Base-by-base conservation (phyloP, 2,888 invertebrate species). In the Ceramica pisi region DNA sequence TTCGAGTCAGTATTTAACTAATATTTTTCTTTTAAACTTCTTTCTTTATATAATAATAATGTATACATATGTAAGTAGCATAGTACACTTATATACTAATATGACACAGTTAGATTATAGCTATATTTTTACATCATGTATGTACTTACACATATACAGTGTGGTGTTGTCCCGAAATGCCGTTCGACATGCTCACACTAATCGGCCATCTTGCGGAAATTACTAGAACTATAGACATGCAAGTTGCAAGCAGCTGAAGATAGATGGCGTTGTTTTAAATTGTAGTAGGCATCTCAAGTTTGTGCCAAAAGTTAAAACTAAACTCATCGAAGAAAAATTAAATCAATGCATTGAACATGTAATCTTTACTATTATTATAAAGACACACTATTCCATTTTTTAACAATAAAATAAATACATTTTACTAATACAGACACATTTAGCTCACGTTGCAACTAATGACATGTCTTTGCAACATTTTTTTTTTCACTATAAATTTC, bases 61-160 rank as follows among this genome's bases (percentile, higher is more conserved):
- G 88, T 89, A 93, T 92, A 92, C 92, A 93, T 94, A 94, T 90
- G 94, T 95, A 95, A 95, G 94, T 95, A 95, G 95, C 93, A 93
- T 95, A 95, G 92, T 94, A 94, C 92, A 94, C 95, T 96, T 96
- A 96, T 77, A 76, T 68, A 79, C 95, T 96, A 96, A 93, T 96
- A 96, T 96, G 96, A 96, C 96, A 96, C 96, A 96, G 94, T 95
- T 95, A 95, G 91, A 92, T 94, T 95, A 94, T 88, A 90, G 85
- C 94, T 94, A 95, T 90, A 91, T 93, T 94, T 94, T 94, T 94
- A 94, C 93, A 94, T 92, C 91, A 91, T 93, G 90, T 92, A 94
- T 93, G 93, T 94, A 94, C 93, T 94, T 95, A 95, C 94, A 95
- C 92, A 94, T 95, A 94, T 95, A 95, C 95, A 95, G 88, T 85